These are phyloP conservation scores for Pachypsylla venusta DNA, from an alignment of 1,140 invertebrate genomes.

Conservation along the genomic window DNA sequence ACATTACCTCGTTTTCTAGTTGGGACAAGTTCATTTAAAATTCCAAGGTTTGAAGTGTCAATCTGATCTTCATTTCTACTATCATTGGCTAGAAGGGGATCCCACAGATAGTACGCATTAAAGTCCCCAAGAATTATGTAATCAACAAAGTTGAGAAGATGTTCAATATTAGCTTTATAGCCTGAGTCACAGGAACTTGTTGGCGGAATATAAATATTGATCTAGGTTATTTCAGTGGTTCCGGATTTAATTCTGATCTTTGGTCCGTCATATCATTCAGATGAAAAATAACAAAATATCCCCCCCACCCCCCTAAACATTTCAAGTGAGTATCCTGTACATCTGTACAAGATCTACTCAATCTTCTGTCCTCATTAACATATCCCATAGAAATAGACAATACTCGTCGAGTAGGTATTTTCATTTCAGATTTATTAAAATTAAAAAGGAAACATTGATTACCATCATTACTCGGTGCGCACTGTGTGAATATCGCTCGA, in stretches of 20 bases:
- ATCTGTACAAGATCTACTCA: too few relatives aligned
- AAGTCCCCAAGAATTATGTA: not conserved
- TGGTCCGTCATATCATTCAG: too few relatives aligned
- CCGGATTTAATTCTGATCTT: not conserved
- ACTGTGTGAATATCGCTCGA: too few relatives aligned
- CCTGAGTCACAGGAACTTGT: not conserved
- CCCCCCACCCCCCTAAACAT: too few relatives aligned
- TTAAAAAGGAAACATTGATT: too few relatives aligned
- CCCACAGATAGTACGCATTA: not conserved
- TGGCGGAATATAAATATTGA: not conserved
- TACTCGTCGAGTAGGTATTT: too few relatives aligned
- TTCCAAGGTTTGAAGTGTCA: not conserved
- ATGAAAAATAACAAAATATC: too few relatives aligned
- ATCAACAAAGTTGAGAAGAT: not conserved
- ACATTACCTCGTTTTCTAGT: not conserved
- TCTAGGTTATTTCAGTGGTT: not conserved
- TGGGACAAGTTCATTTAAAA: not conserved
- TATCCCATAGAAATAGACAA: too few relatives aligned
- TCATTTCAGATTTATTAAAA: too few relatives aligned
- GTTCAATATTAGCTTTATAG: not conserved
- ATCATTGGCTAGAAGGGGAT: not conserved
- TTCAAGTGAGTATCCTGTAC: too few relatives aligned
- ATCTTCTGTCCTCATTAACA: too few relatives aligned
- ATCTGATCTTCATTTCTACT: not conserved
- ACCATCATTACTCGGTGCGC: too few relatives aligned